Base-by-base conservation (phyloP, 2,113 vertebrate species). In the Oryzias celebensis region DNA sequence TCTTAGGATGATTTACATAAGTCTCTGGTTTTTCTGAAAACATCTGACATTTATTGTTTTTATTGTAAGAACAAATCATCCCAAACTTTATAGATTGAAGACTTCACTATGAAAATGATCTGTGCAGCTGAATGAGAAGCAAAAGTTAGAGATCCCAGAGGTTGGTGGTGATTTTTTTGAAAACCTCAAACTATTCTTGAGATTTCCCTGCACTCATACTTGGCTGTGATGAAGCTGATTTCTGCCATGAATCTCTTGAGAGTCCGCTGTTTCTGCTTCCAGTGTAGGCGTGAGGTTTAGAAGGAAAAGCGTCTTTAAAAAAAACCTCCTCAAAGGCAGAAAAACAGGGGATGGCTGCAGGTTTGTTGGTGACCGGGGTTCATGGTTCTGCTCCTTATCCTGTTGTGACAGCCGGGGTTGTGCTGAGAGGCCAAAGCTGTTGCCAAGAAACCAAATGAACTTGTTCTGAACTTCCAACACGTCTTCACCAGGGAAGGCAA, bases 391-490 rank as follows among this genome's bases (percentile, higher is more conserved):
- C 57, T 63, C 58, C 70, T 44, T 48, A 47, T 68, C 68, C 71
- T 49, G 13, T 7, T 7, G 54, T 70, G 75, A 75, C 72, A 58
- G 50, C 22, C 68, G 24, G 18, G 45, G 52, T 45, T 71, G 69
- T 69, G 66, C 68, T 23, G 36, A 7, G 51, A 67, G 73, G 22
- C 66, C 58, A 48, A 62, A 77, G 60, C 76, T 74, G 81, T 82
- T 85, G 75, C 70, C 81, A 85, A 83, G 81, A 72, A 75, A 80
- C 71, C 51, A 68, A 58, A 75, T 78, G 64, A 85, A 86, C 75
- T 82, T 58, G 51, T 53, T n/a, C 3, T 82, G 75, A 81, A 84
- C 83, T 76, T 87, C 64, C 71, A 61, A 26, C 26, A 4, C 5
- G 31, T 60, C 26, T n/a, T 18, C 16, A 44, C 58, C 48, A 53